Evolutionary conservation across 2,797 vertebrate species (phyloP).

Genomic region (Columba guinea): DNA sequence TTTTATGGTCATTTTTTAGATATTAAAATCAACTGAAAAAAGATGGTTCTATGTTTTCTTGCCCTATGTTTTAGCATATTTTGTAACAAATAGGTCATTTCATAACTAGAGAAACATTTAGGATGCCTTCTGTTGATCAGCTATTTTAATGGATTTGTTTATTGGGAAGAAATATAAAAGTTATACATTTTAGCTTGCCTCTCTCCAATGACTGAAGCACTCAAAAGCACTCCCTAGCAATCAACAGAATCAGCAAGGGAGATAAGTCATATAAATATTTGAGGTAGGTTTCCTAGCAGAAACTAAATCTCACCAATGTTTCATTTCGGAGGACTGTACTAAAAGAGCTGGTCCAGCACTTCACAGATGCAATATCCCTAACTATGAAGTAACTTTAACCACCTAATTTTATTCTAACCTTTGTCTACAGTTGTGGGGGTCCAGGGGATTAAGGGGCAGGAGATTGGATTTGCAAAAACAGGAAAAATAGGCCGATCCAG

Average conservation of each 20-base stretch:
- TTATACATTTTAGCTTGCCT: fast-evolving
- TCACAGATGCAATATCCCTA: neutral
- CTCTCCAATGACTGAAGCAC: neutral
- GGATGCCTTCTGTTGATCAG: neutral
- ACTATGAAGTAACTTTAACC: neutral
- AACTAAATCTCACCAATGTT: neutral
- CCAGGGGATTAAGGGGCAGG: neutral
- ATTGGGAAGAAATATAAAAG: neutral
- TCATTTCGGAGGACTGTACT: neutral
- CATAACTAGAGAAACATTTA: neutral
- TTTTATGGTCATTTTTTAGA: neutral
- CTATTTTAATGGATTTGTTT: neutral
- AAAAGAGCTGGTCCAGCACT: neutral
- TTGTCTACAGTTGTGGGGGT: neutral
- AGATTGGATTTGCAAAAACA: neutral
- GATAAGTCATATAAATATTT: neutral
- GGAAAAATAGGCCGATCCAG: neutral
- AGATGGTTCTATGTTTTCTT: neutral
- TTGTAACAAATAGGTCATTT: neutral
- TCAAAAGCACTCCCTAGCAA: neutral
- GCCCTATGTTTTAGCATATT: neutral
- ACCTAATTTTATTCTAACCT: neutral
- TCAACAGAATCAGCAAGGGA: neutral
- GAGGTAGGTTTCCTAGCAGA: neutral
- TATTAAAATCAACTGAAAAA: neutral